Percentiles rank a stretch among this genome's conserved stretches.
These are phyloP conservation scores for Olivierus martensii DNA, from an alignment of 1,140 invertebrate genomes.

Conservation along the genomic window DNA sequence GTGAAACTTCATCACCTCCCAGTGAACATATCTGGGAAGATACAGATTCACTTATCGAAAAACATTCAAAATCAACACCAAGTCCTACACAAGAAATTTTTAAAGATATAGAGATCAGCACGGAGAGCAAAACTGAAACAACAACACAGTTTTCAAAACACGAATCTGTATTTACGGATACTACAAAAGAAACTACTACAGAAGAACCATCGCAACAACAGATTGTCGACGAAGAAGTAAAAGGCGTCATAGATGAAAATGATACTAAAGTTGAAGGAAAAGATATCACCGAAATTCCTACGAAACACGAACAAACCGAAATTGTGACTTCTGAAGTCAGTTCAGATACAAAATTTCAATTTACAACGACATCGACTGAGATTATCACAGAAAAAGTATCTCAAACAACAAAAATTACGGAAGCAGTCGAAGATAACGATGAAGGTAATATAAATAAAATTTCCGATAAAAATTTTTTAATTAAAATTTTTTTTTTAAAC, in stretches of 20 bases:
- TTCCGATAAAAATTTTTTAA: not conserved
- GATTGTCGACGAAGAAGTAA: not conserved
- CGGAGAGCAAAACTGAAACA: not conserved
- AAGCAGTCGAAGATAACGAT: not conserved
- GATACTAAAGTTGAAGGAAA: not conserved
- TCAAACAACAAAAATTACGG: not conserved
- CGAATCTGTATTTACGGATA: not conserved
- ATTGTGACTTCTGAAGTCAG: not conserved
- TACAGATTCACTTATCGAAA: no score
- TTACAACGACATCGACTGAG: not conserved
- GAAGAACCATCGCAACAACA: not conserved
- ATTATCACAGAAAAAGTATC: not conserved
- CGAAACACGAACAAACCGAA: not conserved
- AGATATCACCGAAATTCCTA: constrained; percentile 1
- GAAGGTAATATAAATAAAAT: not conserved
- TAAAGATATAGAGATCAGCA: not conserved
- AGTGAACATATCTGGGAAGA: no score
- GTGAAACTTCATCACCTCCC: not conserved
- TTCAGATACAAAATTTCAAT: not conserved
- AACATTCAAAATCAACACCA: not conserved
- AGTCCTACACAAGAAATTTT: not conserved
- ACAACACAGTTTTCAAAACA: constrained; percentile 1
- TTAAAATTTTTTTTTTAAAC: no score
- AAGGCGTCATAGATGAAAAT: not conserved
- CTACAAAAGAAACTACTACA: not conserved